These are phyloP conservation scores for Eupelmus urozonus DNA, from an alignment of 2,888 invertebrate genomes.

Conservation along the genomic window DNA sequence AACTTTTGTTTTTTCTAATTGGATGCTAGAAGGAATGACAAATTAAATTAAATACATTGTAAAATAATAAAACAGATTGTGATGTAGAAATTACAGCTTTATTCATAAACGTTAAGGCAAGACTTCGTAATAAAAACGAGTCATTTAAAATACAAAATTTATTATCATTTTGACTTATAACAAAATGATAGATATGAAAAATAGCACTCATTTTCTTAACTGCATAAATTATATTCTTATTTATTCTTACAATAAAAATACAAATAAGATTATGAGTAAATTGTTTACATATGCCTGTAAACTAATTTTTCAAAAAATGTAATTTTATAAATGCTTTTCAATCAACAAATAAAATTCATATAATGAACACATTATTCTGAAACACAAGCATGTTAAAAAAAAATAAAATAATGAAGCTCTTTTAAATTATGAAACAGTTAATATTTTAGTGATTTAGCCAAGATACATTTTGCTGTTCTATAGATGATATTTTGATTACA, in stretches of 20 bases:
- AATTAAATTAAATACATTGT: conserved; percentile 30
- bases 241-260: background rate
- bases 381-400: no score
- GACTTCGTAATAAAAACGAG: conserved; percentile 22
- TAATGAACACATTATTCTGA: no score
- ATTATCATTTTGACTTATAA: conserved; percentile 9
- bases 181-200: no score
- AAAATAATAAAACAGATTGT: conserved; percentile 33
- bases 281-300: background rate
- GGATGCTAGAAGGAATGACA: no score
- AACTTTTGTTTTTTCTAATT: no score
- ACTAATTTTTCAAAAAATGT: background rate
- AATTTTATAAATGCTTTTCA: no score
- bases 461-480: no score
- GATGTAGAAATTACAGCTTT: conserved; percentile 26
- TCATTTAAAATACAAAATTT: conserved; percentile 38
- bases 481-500: no score
- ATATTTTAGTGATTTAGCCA: no score
- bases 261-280: background rate
- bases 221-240: background rate
- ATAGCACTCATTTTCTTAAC: background rate
- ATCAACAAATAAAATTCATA: no score
- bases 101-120: conserved; percentile 33
- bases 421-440: no score
- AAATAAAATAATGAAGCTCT: no score